These are phyloP conservation scores for Ifrita kowaldi DNA, from an alignment of 2,113 vertebrate species.

Conservation along the genomic window DNA sequence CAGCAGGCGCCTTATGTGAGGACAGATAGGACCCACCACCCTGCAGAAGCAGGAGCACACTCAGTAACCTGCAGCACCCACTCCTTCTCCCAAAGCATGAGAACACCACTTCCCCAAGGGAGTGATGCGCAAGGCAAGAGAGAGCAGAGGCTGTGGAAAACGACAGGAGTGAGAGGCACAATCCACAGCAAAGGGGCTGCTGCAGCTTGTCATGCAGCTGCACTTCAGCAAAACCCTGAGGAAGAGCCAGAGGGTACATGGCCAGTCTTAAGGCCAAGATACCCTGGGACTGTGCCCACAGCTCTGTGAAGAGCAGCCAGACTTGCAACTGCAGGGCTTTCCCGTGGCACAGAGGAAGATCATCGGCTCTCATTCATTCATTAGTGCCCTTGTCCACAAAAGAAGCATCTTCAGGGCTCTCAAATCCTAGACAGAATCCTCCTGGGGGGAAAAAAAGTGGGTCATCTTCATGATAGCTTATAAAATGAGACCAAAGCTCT, in stretches of 20 bases:
- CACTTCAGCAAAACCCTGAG: neutral
- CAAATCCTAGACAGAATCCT: neutral
- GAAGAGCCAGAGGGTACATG: neutral
- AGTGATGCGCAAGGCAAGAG: neutral
- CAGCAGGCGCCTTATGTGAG: neutral
- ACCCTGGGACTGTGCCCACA: neutral
- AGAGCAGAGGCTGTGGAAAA: neutral
- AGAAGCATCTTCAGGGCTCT: neutral
- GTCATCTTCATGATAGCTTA: neutral
- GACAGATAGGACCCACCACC: neutral
- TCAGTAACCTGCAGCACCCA: neutral
- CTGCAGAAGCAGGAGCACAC: neutral
- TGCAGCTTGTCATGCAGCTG: fast-evolving
- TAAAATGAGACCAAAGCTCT: neutral
- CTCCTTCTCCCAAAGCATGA: neutral
- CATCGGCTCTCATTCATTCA: neutral
- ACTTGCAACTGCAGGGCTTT: neutral
- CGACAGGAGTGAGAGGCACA: neutral
- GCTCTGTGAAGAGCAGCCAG: neutral
- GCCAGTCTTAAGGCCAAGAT: neutral
- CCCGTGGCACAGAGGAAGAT: neutral
- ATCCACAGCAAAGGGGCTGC: neutral
- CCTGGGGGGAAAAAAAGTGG: neutral
- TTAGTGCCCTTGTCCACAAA: neutral
- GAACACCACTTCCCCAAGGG: neutral